Base-by-base conservation (phyloP, 2,797 vertebrate genomes). In the Sebastes cheni region DNA sequence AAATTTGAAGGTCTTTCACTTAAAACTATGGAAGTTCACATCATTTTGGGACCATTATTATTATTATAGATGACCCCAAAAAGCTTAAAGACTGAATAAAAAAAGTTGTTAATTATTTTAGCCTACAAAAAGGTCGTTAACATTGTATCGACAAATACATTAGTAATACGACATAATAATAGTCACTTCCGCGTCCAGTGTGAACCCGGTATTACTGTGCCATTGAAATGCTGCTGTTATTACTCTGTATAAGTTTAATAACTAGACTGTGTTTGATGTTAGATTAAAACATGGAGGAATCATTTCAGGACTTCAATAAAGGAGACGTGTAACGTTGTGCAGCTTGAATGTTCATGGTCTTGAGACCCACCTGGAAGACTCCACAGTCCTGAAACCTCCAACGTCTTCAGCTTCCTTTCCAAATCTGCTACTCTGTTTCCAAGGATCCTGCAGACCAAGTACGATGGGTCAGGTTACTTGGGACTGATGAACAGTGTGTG, bases 301-400 rank as follows among this genome's bases (percentile, higher is more conserved):
- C 13, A 2, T 81, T 74, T 68, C 11, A 76, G 18, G 60, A 70
- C 18, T 39, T 52, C 1, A 46, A 5, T 27, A 11, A n/a, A 46
- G 42, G 3, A 11, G 79, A 30, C 50, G n/a, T 16, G 2, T 4
- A 73, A 8, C 9, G 1, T 64, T 25, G 5, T 39, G 2, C 0
- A 59, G 9, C 2, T 55, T 25, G 25, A 56, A 3, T 52, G 30
- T 16, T 20, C 11, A 1, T 4, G 34, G 3, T 14, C 16, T 12
- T 20, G n/a, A 60, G n/a, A 79, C 87, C 8, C 67, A 99, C 98
- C 98, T 95, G 98, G 98, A 86, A 99, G 97, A 95, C 98, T 99
- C 98, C 98, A 99, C 80, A 99, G 95, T 50, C 98, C 98, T 69
- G 98, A 97, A 14, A 99, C 97, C 95, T 99, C 98, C 92, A 99